These are phyloP conservation scores for Galemys pyrenaicus DNA, from an alignment of 2,113 vertebrate genomes.

Conservation along the genomic window DNA sequence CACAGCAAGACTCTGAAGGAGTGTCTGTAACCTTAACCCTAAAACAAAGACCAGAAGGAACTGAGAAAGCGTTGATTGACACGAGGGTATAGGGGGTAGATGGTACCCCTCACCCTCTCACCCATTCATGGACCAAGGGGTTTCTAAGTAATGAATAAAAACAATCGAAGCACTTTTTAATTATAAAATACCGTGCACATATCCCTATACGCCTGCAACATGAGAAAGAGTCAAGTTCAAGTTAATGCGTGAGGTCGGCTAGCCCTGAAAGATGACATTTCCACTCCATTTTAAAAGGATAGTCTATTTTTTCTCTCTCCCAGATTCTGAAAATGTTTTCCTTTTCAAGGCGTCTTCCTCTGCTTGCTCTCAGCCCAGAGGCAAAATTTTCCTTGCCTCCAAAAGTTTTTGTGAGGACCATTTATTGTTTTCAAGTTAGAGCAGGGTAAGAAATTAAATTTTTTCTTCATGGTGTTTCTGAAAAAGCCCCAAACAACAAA, in stretches of 20 bases:
- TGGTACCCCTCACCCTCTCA: rapidly evolving
- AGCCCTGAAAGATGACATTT: not conserved
- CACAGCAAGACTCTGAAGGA: not conserved
- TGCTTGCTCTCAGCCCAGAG: constrained; percentile 46
- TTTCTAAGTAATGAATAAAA: not conserved
- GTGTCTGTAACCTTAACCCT: constrained; percentile 30
- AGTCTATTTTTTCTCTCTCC: not conserved
- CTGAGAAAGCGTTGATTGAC: not conserved
- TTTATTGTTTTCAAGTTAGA: constrained; percentile 57
- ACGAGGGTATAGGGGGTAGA: not conserved
- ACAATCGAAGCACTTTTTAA: not conserved
- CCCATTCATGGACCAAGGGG: not conserved
- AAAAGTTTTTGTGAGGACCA: constrained; percentile 54
- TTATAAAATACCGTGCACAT: not conserved
- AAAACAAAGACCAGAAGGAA: constrained; percentile 48
- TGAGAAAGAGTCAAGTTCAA: constrained; percentile 7
- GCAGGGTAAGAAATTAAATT: constrained; percentile 11
- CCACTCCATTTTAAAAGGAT: not conserved
- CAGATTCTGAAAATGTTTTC: constrained; percentile 38
- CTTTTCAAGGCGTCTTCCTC: constrained; percentile 18
- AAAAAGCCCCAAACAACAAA: not conserved
- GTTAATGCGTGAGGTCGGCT: not conserved
- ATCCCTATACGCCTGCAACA: not conserved
- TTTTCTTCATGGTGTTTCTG: not conserved
- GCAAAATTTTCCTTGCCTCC: constrained; percentile 51